These are phyloP conservation scores for Drosophila subquinaria DNA, from an alignment of 2,888 invertebrate genomes.

Conservation along the genomic window DNA sequence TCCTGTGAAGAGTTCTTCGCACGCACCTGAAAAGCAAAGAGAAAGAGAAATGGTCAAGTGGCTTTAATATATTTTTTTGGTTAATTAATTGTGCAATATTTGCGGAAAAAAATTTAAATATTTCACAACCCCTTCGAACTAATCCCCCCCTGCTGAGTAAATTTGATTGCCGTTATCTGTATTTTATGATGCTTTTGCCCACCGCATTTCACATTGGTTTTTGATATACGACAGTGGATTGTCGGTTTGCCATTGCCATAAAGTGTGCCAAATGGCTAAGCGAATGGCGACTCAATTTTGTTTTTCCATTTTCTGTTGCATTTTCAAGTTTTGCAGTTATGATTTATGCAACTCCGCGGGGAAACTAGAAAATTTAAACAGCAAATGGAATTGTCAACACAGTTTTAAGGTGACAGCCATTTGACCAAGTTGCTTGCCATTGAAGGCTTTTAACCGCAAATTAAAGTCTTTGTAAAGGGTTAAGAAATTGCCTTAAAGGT, in stretches of 20 bases:
- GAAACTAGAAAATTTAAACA: slow-evolving; percentile 14
- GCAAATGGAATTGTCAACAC: slow-evolving; percentile 30
- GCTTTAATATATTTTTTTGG: slow-evolving; percentile 39
- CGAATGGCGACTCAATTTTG: slow-evolving; percentile 29
- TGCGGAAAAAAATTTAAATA: slow-evolving; percentile 51
- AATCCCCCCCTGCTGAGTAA: slow-evolving; percentile 28
- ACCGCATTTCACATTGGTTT: slow-evolving; percentile 67
- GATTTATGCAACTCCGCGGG: slow-evolving; percentile 35
- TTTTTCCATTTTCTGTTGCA: slow-evolving; percentile 13
- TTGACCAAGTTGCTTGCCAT: neutral
- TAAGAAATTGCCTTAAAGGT: neutral
- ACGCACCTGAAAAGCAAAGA: slow-evolving; percentile 42
- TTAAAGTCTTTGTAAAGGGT: neutral
- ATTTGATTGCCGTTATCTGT: slow-evolving; percentile 76
- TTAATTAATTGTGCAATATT: slow-evolving; percentile 65
- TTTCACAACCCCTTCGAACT: neutral
- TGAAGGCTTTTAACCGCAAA: neutral
- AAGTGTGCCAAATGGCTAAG: slow-evolving; percentile 66
- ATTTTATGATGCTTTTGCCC: slow-evolving; percentile 74
- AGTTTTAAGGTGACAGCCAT: slow-evolving; percentile 12
- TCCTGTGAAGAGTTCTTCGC: slow-evolving; percentile 10
- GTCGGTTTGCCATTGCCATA: slow-evolving; percentile 47
- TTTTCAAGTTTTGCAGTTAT: slow-evolving; percentile 25
- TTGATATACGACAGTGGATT: slow-evolving; percentile 67
- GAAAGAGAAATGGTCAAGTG: slow-evolving; percentile 17